Conservation (phyloP, 2,888 invertebrate genomes). For the Thera britannica region DNA sequence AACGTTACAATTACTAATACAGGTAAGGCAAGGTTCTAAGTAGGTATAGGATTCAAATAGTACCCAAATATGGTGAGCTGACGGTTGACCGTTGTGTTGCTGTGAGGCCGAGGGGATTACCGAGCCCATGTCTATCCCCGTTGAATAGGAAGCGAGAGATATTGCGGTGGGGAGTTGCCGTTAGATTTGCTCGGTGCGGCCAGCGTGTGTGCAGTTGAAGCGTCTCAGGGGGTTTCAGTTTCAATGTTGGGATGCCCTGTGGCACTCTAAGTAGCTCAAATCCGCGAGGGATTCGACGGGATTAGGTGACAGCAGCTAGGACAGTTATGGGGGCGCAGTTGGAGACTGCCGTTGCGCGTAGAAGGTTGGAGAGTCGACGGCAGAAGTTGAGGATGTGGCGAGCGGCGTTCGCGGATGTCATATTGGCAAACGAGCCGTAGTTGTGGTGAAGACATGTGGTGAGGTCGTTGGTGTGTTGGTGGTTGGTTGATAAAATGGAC, state of each 20-base stretch:
- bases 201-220: constrained; percentile 53
- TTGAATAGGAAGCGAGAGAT: constrained; percentile 70
- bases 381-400: constrained; percentile 71
- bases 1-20: constrained; percentile 61
- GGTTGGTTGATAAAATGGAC: constrained; percentile 85
- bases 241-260: constrained; percentile 55
- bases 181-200: constrained; percentile 50
- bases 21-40: constrained; percentile 78
- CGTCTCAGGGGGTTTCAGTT: constrained; percentile 64
- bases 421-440: constrained; percentile 79
- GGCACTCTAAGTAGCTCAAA: constrained; percentile 32
- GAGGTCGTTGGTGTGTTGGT: constrained; percentile 84
- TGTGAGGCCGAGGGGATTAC: constrained; percentile 76
- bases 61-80: constrained; percentile 82
- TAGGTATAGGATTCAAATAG: constrained; percentile 78
- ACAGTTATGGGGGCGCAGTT: constrained; percentile 69
- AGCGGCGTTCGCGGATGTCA: constrained; percentile 78
- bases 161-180: constrained; percentile 67
- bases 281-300: constrained; percentile 45
- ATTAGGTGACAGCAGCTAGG: constrained; percentile 78
- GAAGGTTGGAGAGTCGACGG: constrained; percentile 77
- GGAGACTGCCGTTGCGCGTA: constrained; percentile 75
- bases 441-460: constrained; percentile 84
- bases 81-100: constrained; percentile 75
- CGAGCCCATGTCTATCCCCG: constrained; percentile 70